Base-by-base conservation (phyloP, 2,888 invertebrate genomes). In the Stenichneumon culpator region DNA sequence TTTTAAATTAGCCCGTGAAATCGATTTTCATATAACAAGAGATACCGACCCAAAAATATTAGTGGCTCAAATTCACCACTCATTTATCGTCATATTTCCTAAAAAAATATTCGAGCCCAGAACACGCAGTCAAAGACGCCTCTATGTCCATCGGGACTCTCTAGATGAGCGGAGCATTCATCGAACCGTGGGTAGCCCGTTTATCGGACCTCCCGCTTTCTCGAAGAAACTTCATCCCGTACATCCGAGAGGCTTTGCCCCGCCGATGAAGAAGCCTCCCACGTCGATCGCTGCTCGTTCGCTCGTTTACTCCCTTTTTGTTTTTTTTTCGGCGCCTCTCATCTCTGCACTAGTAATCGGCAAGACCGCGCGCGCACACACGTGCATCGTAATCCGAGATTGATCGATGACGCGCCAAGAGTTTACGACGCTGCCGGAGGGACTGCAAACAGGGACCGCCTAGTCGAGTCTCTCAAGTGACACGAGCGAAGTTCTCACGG, bases 401-500 rank as follows among this genome's bases (percentile, higher is more conserved):
- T 80, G 72, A 80, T 60, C 83, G 82, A 79, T 63, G 81, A 67
- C 70, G 60, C 78, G 73, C 78, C 47, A 50, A 54, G 39, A 69
- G 60, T 68, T 67, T 11, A 54, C 52, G 47, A 67, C 32, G 19
- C 6, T 14, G 47, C 36, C 50, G 25, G 14, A 11, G 32, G 25
- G 32, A 32, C 7, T 14, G n/a, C n/a, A 3, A 11, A 47, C n/a
- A 11, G 47, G 32, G 3, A 50, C 16, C 52, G 65, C 16, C 16
- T 3, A n/a, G 32, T 28, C 36, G 54, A 63, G 72, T 84, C 69
- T 68, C 73, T 47, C 82, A 36, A 72, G 70, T 70, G 81, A 81
- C 84, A 73, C 72, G 72, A 73, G 72, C 77, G 60, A 72, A 73
- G 73, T 84, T 82, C 68, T 54, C 63, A 22, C 75, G 79, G 79